Conservation (phyloP, 1,140 invertebrate genomes). For the Dendrolimus punctatus region DNA sequence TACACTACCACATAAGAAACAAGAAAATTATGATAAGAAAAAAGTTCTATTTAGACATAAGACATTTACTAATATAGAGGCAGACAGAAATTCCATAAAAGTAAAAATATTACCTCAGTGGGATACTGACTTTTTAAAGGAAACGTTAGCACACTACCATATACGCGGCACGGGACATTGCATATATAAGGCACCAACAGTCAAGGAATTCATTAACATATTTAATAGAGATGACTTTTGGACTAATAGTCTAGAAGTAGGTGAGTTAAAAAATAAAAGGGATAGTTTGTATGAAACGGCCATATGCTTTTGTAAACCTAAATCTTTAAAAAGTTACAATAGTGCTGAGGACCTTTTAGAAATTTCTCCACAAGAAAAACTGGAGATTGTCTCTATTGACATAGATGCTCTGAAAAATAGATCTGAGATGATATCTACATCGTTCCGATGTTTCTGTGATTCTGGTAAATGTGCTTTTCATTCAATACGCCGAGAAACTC, state of each 20-base stretch:
- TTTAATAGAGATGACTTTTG: constrained; percentile 63
- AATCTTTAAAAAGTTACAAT: constrained; percentile 47
- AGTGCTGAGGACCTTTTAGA: constrained; percentile 62
- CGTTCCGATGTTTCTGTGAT: constrained; percentile 65
- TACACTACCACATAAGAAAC: constrained; percentile 52
- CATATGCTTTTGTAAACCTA: constrained; percentile 63
- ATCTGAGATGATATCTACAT: constrained; percentile 38
- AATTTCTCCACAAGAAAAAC: constrained; percentile 23
- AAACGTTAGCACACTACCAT: constrained; percentile 58
- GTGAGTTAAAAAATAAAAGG: constrained; percentile 39
- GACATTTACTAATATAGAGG: constrained; percentile 63
- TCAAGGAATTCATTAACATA: constrained; percentile 59
- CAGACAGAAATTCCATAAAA: constrained; percentile 52
- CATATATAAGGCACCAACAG: constrained; percentile 55
- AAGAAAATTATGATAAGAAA: constrained; percentile 29
- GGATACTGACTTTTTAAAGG: constrained; percentile 48
- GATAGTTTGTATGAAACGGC: constrained; percentile 58
- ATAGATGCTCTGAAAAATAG: constrained; percentile 35
- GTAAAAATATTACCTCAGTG: constrained; percentile 35
- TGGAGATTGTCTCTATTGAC: constrained; percentile 46
- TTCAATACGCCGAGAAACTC: constrained; percentile 38
- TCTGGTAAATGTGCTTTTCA: constrained; percentile 49
- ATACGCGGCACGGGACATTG: constrained; percentile 65
- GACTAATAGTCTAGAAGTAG: constrained; percentile 41
- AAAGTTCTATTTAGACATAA: constrained; percentile 63